These are phyloP conservation scores for Euplagia quadripunctaria DNA, from an alignment of 2,888 invertebrate species.

Conservation along the genomic window DNA sequence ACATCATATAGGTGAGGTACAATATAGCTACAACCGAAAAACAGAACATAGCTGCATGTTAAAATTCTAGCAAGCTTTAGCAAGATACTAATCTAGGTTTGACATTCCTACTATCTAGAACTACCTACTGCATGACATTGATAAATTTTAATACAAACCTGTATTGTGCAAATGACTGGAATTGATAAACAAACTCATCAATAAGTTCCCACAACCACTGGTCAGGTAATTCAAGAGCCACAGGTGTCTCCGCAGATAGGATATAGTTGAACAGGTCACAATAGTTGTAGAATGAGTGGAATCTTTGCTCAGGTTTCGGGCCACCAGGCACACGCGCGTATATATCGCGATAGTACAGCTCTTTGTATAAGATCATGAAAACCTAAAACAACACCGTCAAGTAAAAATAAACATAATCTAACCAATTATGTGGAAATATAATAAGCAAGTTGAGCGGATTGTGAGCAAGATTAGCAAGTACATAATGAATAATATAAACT, in stretches of 20 bases:
- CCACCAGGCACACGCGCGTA: conserved; percentile 97
- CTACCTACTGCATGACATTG: not conserved
- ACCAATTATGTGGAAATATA: not conserved
- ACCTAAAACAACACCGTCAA: conserved; percentile 84
- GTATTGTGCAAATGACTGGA: conserved; percentile 96
- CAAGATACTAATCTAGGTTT: too few species aligned
- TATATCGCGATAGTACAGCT: conserved; percentile 98
- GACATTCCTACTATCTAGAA: not conserved
- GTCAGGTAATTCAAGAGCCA: conserved; percentile 96
- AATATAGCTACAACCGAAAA: not conserved
- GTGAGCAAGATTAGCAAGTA: not conserved
- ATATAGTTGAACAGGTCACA: conserved; percentile 99
- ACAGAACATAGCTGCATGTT: too few species aligned
- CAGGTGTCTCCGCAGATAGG: conserved; percentile 95
- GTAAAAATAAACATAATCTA: not conserved
- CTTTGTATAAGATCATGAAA: conserved; percentile 98
- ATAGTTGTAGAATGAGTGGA: conserved; percentile 99
- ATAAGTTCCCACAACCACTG: conserved; percentile 99
- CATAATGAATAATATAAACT: too few species aligned
- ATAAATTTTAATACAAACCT: conserved; percentile 75
- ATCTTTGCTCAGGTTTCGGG: conserved; percentile 96
- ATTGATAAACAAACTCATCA: conserved; percentile 99
- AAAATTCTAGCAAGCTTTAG: not conserved
- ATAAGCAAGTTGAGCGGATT: not conserved
- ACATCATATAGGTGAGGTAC: not conserved